These are phyloP conservation scores for Chroicocephalus ridibundus DNA, from an alignment of 2,113 vertebrate species.

Conservation along the genomic window DNA sequence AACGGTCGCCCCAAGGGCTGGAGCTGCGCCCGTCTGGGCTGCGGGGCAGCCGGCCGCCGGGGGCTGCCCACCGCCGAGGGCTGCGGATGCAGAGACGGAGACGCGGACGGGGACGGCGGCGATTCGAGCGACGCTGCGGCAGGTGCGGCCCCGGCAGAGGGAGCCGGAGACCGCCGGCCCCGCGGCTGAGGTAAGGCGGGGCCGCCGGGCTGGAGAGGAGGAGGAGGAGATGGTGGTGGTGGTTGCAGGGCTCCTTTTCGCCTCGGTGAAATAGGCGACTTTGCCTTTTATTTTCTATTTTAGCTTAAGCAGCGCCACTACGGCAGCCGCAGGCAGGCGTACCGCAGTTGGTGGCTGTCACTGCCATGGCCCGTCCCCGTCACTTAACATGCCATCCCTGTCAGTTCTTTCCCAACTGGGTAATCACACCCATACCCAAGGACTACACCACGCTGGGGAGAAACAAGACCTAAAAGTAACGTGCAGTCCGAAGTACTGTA, in stretches of 20 bases:
- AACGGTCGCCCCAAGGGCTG: neutral
- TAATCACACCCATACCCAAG: accelerated
- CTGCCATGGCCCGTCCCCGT: accelerated
- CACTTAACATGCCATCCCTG: too few species aligned
- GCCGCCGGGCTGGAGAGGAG: neutral
- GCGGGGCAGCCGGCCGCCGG: too few species aligned
- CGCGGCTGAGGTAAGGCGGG: neutral
- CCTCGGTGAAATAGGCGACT: neutral
- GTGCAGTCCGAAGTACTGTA: neutral
- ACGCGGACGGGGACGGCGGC: neutral
- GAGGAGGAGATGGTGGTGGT: neutral
- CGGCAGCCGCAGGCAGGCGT: neutral
- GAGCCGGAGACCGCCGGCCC: constrained; percentile 6
- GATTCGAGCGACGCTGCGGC: neutral
- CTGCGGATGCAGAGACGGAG: neutral
- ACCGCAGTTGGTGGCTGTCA: accelerated
- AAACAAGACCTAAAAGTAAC: accelerated
- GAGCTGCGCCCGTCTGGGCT: too few species aligned
- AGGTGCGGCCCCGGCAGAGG: neutral
- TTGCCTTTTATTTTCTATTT: neutral
- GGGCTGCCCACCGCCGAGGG: neutral
- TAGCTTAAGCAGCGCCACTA: neutral
- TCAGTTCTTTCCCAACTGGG: accelerated
- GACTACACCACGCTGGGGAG: neutral
- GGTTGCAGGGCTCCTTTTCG: accelerated